These are phyloP conservation scores for Phrynocephalus forsythii DNA, from an alignment of 2,797 vertebrate genomes.

Conservation along the genomic window DNA sequence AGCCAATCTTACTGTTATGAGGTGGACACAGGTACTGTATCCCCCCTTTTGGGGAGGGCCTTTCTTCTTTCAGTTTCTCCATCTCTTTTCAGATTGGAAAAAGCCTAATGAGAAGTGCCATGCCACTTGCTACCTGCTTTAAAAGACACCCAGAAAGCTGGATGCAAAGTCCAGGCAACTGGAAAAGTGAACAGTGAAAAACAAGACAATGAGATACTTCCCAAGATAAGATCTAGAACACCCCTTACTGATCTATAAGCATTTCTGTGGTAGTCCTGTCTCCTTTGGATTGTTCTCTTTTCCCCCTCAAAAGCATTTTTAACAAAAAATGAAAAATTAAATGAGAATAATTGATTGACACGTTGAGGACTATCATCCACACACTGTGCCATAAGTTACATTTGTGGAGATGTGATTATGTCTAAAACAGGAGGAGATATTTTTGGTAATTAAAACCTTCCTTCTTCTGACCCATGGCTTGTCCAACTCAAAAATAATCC, in stretches of 20 bases:
- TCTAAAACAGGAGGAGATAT: no score
- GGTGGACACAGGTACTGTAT: background rate
- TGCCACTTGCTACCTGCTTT: background rate
- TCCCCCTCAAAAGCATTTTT: no score
- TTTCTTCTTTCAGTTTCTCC: background rate
- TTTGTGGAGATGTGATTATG: no score
- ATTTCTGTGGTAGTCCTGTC: background rate
- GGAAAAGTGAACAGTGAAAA: background rate
- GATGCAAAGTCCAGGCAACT: background rate
- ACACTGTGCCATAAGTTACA: no score
- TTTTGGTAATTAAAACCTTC: no score
- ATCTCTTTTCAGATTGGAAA: background rate
- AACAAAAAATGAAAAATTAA: no score
- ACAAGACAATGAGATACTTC: background rate
- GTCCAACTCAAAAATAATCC: no score
- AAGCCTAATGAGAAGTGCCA: background rate
- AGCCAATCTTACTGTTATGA: background rate
- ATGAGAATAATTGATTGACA: no score
- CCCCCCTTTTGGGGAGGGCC: background rate
- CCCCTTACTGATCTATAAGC: background rate
- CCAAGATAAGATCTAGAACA: background rate
- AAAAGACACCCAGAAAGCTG: background rate
- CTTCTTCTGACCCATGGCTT: no score
- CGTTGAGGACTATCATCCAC: no score
- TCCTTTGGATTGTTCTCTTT: background rate